phyloP scores from a whole-genome alignment of 92 coral and sea anemone genomes.

The Hydrozoanthus gracilis region DNA sequence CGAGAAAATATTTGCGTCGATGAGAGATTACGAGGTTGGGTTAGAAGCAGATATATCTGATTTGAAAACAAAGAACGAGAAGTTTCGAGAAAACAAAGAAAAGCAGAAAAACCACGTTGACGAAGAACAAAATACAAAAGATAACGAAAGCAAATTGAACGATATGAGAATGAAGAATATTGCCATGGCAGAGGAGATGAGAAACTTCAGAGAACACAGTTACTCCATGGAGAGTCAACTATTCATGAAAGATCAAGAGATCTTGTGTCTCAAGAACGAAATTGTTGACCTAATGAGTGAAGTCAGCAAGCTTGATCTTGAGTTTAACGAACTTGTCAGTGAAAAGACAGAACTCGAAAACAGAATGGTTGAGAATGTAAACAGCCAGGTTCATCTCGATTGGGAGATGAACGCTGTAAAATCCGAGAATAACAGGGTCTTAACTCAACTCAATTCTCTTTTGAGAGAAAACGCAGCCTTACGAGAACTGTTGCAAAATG shows the following conservation, averaged over 20 bases:
- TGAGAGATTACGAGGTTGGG: slow-evolving; percentile 64
- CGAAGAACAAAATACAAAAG: slow-evolving; percentile 39
- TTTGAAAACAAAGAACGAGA: slow-evolving; percentile 58
- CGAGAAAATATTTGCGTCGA: slow-evolving; percentile 57
- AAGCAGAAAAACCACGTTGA: background rate
- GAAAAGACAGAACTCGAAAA: slow-evolving; percentile 54
- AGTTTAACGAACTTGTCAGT: slow-evolving; percentile 59
- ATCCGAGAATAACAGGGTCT: slow-evolving; percentile 57
- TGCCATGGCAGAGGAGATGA: slow-evolving; percentile 57
- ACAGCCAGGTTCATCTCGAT: slow-evolving; percentile 52
- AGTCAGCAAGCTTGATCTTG: slow-evolving; percentile 72
- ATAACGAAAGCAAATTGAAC: slow-evolving; percentile 43
- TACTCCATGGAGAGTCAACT: slow-evolving; percentile 75
- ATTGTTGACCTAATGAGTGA: slow-evolving; percentile 87
- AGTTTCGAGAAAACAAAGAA: slow-evolving; percentile 24
- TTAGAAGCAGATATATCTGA: slow-evolving; percentile 56
- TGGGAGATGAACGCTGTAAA: slow-evolving; percentile 58
- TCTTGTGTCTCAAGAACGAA: slow-evolving; percentile 76
- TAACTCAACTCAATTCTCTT: slow-evolving; percentile 35
- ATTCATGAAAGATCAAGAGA: slow-evolving; percentile 79
- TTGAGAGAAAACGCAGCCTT: slow-evolving; percentile 57
- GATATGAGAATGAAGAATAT: slow-evolving; percentile 58
- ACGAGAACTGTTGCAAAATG: slow-evolving; percentile 50
- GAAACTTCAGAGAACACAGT: slow-evolving; percentile 66
- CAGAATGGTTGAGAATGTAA: slow-evolving; percentile 45